phyloP scores from a whole-genome alignment of 2,797 vertebrate genomes.

The Sciurus vulgaris region DNA sequence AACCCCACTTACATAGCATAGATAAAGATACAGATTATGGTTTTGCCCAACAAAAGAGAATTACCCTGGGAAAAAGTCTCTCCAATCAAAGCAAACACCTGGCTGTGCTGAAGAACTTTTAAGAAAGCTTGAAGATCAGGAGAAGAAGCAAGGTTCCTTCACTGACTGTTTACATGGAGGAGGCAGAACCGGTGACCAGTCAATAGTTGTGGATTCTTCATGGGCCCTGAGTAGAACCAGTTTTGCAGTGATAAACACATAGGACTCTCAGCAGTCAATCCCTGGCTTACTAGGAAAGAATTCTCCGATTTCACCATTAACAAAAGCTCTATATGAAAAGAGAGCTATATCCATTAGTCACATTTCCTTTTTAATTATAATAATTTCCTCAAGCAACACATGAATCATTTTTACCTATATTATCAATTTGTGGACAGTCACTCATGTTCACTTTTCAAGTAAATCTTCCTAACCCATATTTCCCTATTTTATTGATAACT shows the following conservation, averaged over 20 bases:
- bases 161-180: too few species aligned
- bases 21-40: neutral
- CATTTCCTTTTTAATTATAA: constrained; percentile 18
- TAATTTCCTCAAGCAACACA: neutral
- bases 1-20: neutral
- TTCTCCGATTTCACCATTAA: neutral
- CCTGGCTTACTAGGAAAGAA: neutral
- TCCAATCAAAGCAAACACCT: neutral
- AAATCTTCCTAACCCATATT: neutral
- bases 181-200: too few species aligned
- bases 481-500: constrained; percentile 25
- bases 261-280: neutral
- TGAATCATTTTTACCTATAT: neutral
- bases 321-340: too few species aligned
- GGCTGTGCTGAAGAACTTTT: neutral
- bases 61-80: accelerated
- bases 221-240: neutral
- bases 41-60: neutral
- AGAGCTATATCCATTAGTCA: neutral
- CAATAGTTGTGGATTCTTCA: too few species aligned
- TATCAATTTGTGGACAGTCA: neutral
- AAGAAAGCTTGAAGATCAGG: neutral
- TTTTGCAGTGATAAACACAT: neutral
- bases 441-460: neutral
- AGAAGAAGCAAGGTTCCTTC: too few species aligned